phyloP scores from a whole-genome alignment of 2,797 vertebrate species.

The Acipenser ruthenus region DNA sequence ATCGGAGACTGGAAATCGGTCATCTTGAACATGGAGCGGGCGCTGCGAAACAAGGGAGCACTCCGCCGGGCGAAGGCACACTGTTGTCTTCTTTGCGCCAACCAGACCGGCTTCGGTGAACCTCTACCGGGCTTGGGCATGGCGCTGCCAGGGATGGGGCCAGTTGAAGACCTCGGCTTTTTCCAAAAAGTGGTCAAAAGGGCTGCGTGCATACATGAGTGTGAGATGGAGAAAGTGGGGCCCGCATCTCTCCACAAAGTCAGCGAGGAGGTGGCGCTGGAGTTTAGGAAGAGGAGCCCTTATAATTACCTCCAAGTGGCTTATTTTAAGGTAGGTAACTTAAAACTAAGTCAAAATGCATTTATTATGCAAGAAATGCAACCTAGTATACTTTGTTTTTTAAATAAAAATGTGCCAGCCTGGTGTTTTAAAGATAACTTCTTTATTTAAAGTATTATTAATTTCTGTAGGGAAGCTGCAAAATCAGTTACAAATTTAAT shows the following conservation, averaged over 20 bases:
- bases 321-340: constrained; percentile 80
- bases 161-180: constrained; percentile 69
- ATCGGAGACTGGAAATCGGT: constrained; percentile 80
- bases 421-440: no score
- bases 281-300: constrained; percentile 83
- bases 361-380: no score
- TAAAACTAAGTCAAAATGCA: no score
- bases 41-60: constrained; percentile 67
- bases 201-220: constrained; percentile 75
- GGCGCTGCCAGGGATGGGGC: constrained; percentile 41
- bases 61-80: constrained; percentile 60
- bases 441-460: no score
- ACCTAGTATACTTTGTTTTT: no score
- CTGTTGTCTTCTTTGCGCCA: constrained; percentile 72
- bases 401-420: no score
- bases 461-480: no score
- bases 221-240: constrained; percentile 61
- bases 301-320: constrained; percentile 94
- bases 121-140: constrained; percentile 30
- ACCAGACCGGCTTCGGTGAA: constrained; percentile 50
- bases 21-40: constrained; percentile 86
- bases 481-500: no score
- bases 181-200: constrained; percentile 73
- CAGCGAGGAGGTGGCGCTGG: constrained; percentile 69
- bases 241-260: constrained; percentile 51